Evolutionary conservation across 2,797 vertebrate species (phyloP).

Genomic region (Catostomus latipinnis): DNA sequence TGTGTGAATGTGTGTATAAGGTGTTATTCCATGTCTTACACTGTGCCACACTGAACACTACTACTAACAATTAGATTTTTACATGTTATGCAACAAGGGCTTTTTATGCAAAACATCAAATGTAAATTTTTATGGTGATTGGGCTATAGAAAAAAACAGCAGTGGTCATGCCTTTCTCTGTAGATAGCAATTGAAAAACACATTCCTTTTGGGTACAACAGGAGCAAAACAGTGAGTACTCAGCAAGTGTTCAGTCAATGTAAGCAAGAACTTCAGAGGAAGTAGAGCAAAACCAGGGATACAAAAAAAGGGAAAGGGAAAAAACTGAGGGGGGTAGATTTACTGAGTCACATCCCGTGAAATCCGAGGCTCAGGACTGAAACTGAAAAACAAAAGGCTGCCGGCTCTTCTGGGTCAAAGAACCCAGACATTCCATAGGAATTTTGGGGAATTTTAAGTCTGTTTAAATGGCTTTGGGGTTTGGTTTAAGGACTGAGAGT

Average conservation of each 20-base stretch:
- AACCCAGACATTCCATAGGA: slow-evolving; percentile 13
- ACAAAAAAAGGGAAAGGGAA: slow-evolving; percentile 22
- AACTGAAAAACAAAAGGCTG: slow-evolving; percentile 34
- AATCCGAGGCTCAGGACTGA: slow-evolving; percentile 54
- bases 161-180: slow-evolving; percentile 4
- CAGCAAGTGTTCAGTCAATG: slow-evolving; percentile 53
- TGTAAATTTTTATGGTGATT: slow-evolving; percentile 21
- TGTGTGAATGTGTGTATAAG: neutral
- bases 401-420: neutral
- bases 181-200: slow-evolving; percentile 4
- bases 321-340: slow-evolving; percentile 49
- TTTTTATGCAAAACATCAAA: neutral
- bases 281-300: slow-evolving; percentile 35
- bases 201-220: slow-evolving; percentile 24
- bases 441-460: neutral
- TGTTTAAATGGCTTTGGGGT: neutral
- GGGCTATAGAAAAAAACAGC: neutral
- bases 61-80: slow-evolving; percentile 12
- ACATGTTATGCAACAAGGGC: neutral
- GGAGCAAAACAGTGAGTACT: slow-evolving; percentile 36
- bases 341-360: slow-evolving; percentile 67
- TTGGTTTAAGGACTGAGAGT: neutral
- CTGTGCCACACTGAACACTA: neutral
- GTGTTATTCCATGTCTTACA: neutral
- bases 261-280: slow-evolving; percentile 50